These are phyloP conservation scores for Caenorhabditis sp. DNA, from an alignment of 2,888 invertebrate species.

Conservation along the genomic window DNA sequence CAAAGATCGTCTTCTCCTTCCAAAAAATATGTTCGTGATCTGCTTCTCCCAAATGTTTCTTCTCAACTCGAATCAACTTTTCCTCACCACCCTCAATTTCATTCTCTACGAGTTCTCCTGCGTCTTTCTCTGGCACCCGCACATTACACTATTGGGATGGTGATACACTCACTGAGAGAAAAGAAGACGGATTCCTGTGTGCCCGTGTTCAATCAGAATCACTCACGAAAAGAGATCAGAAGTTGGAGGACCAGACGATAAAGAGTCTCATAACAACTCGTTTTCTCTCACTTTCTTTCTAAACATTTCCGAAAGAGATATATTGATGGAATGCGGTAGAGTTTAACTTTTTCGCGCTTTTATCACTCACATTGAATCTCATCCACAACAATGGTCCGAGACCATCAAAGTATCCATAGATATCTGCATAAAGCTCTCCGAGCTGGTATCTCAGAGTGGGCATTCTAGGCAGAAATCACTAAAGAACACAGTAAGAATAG, in stretches of 20 bases:
- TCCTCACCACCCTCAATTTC: constrained; percentile 48
- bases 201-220: constrained; percentile 57
- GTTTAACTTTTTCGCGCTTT: neutral
- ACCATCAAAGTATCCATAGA: constrained; percentile 57
- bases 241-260: constrained; percentile 21
- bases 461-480: neutral
- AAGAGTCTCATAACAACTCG: constrained; percentile 51
- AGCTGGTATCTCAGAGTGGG: constrained; percentile 36
- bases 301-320: constrained; percentile 17
- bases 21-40: no score
- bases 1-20: constrained; percentile 32
- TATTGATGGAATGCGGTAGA: constrained; percentile 7
- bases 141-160: constrained; percentile 52
- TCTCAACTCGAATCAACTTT: constrained; percentile 37
- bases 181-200: constrained; percentile 8
- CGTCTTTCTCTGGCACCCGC: constrained; percentile 45
- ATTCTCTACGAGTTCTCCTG: constrained; percentile 33
- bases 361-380: constrained; percentile 47
- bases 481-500: constrained; percentile 1
- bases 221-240: constrained; percentile 21
- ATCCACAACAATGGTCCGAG: constrained; percentile 52
- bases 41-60: neutral
- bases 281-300: constrained; percentile 20
- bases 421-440: constrained; percentile 52
- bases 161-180: constrained; percentile 26